Evolutionary conservation across 2,797 vertebrate species (phyloP), one percentile per base, ranked within the genome.

Genomic region (Lates japonicus): DNA sequence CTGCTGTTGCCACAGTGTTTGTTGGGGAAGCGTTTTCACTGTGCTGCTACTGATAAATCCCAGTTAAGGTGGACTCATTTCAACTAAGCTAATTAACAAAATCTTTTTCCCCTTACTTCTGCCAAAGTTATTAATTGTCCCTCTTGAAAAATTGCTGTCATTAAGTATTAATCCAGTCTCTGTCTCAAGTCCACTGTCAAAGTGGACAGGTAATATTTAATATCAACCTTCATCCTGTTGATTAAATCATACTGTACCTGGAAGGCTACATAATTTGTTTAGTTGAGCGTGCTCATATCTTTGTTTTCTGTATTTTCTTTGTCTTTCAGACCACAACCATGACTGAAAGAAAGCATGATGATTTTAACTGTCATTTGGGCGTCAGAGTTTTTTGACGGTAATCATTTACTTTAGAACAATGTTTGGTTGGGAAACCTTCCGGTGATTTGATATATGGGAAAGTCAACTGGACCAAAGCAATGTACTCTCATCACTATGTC

Each of bases 61-160:
- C 31, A 69, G 65, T 82, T 74, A 63, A 76, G 85, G 81, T 51
- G 1, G 61, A 86, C 76, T 87, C 4, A 82, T 81, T 90, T 86
- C 16, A 83, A 69, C 78, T 59, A 54, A 79, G 59, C 48, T 81
- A 88, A 87, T 86, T 83, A 81, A 86, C 83, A 29, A 3, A 69
- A 79, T 64, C 4, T 68, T 29, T 67, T 69, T 17, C 55, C 57
- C 49, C 35, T 70, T 58, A 62, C 58, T 59, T 41, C 55, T 87
- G 63, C 61, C 60, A 84, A 82, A 82, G 46, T 76, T 81, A 79
- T 75, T 80, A 71, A 86, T 69, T 54, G 46, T 74, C 69, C 25
- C 35, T 77, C 69, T 80, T 83, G 60, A 83, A 82, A 79, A 71
- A 84, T 42, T 25, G 37, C 48, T 70, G 22, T 83, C 76, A 87